Percentiles rank a stretch among this genome's conserved stretches.
Evolutionary conservation across 2,797 vertebrate species (phyloP).

Genomic region (Chiloscyllium punctatum): DNA sequence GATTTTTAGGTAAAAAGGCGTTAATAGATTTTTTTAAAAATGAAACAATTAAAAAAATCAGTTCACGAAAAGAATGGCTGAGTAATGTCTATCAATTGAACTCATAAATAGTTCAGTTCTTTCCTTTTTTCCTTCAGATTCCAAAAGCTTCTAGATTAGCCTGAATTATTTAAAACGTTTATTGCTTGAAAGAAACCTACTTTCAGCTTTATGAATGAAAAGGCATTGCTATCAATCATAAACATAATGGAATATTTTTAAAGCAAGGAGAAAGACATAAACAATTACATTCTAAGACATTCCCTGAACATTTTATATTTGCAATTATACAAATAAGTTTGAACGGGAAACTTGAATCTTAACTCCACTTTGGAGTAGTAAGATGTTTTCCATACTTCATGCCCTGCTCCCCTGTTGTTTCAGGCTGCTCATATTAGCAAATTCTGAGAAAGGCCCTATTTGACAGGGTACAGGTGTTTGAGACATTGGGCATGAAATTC

Average conservation of each 20-base stretch:
- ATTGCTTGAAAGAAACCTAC: background rate
- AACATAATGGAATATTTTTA: background rate
- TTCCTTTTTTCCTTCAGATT: too few species aligned
- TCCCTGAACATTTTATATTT: background rate
- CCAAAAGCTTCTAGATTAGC: background rate
- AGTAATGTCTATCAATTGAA: too few species aligned
- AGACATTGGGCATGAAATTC: background rate
- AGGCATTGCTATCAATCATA: background rate
- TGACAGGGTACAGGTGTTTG: background rate
- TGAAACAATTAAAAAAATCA: too few species aligned
- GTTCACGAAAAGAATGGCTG: too few species aligned
- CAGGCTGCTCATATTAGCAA: background rate
- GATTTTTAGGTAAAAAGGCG: too few species aligned
- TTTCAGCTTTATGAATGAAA: background rate
- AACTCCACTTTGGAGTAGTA: background rate
- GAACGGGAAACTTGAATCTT: background rate
- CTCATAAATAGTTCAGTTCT: too few species aligned
- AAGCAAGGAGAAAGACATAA: background rate
- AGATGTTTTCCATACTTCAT: background rate
- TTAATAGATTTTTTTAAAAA: too few species aligned
- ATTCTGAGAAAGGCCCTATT: background rate
- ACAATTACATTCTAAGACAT: background rate
- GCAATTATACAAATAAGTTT: background rate
- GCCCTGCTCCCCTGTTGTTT: background rate
- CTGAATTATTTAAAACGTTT: background rate